A percentile compares a stretch with the other conserved stretches of the same genome.
phyloP scores from a whole-genome alignment of 1,140 invertebrate species.

The Drosophila miranda region DNA sequence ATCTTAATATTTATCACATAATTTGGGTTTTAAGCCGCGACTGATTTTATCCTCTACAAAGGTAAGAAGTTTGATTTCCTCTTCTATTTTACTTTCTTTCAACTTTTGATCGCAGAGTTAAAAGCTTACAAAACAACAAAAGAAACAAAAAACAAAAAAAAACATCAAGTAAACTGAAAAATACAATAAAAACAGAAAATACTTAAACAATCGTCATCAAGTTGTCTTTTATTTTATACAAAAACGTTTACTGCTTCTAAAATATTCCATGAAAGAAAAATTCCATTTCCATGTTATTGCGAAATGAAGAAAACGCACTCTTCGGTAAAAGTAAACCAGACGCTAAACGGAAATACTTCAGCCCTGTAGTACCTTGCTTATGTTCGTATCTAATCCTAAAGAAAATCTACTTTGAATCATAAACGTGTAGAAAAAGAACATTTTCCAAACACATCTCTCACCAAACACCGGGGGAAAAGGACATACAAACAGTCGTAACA shows the following conservation, averaged over 20 bases:
- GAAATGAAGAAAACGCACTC: slow-evolving; percentile 29
- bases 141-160: slow-evolving; percentile 27
- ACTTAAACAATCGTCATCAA: slow-evolving; percentile 76
- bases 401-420: too few relatives aligned
- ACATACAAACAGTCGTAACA: too few relatives aligned
- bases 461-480: too few relatives aligned
- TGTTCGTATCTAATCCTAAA: slow-evolving; percentile 3
- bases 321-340: slow-evolving; percentile 39
- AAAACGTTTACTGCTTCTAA: slow-evolving; percentile 51
- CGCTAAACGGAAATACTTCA: not conserved
- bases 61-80: slow-evolving; percentile 63
- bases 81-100: slow-evolving; percentile 49
- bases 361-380: too few relatives aligned
- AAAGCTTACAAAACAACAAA: slow-evolving; percentile 51
- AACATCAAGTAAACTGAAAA: slow-evolving; percentile 36
- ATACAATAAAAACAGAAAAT: slow-evolving; percentile 75
- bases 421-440: too few relatives aligned
- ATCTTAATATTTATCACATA: slow-evolving; percentile 38
- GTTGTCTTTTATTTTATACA: slow-evolving; percentile 79
- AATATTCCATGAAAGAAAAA: slow-evolving; percentile 30
- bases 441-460: too few relatives aligned
- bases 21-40: slow-evolving; percentile 63
- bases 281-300: too few relatives aligned
- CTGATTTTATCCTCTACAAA: slow-evolving; percentile 58
- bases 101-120: slow-evolving; percentile 44